Percentiles rank a stretch among this genome's conserved stretches.
These are phyloP conservation scores for Hippopotamyrus pictus DNA, from an alignment of 2,797 vertebrate species.

Conservation along the genomic window DNA sequence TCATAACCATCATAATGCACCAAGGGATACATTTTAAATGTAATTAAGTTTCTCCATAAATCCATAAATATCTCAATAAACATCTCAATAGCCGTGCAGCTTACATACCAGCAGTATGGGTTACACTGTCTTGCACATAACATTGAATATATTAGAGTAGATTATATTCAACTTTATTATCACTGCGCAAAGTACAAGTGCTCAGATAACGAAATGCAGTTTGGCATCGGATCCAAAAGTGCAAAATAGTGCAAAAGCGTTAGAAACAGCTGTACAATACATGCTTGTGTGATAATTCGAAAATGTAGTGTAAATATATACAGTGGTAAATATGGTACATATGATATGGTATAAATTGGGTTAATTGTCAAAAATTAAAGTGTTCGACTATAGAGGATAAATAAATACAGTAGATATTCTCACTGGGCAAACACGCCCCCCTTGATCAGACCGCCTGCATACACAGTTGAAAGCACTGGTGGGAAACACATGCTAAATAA, in stretches of 20 bases:
- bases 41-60: background rate
- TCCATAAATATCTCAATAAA: background rate
- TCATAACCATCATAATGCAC: background rate
- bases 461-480: background rate
- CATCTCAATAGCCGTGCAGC: background rate
- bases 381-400: background rate
- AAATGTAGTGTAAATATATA: background rate
- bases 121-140: background rate
- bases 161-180: background rate
- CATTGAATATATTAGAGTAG: background rate
- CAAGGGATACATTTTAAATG: background rate
- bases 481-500: background rate
- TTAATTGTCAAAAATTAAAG: background rate
- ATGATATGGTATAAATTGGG: background rate
- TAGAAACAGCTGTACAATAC: background rate
- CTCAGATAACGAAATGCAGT: background rate
- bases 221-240: background rate
- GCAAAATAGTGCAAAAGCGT: background rate
- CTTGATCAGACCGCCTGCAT: background rate
- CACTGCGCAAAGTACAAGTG: background rate
- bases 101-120: background rate
- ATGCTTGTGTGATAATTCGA: background rate
- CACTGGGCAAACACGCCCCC: background rate
- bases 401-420: background rate
- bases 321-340: background rate